Evolutionary conservation across 2,113 vertebrate genomes (phyloP), one percentile per base, ranked within the genome.

Genomic region (Chaetorhynchus papuensis): DNA sequence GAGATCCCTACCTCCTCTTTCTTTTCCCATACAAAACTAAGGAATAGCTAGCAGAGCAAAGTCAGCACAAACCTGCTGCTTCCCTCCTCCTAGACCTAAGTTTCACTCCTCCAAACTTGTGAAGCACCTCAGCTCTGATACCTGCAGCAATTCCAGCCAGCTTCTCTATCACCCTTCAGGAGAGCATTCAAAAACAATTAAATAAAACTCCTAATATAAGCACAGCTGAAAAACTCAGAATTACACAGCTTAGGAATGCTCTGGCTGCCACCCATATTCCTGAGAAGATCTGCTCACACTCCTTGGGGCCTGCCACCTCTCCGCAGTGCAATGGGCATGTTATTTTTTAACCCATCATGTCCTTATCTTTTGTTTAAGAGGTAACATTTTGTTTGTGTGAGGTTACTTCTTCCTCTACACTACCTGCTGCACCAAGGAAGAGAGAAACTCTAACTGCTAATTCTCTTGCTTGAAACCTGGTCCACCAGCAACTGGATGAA

Each of bases 271-370:
- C 15, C 7, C 17, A 9, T 22, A 26, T 13, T 70, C 50, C 64
- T 31, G 39, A 84, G 41, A 18, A 27, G 35, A 53, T 31, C 12
- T 68, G 22, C 17, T 90, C 49, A 69, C 3, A 3, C 16, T 59
- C 39, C 59, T 42, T 50, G 35, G 27, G 79, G 18, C 15, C 18
- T 4, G 1, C 4, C n/a, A 86, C 52, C 47, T 57, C 61, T 83
- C 39, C 4, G 1, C 2, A 3, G 7, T 11, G 37, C 45, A 82
- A 47, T 0, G 9, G 16, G 21, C 10, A 61, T 0, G 0, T 9
- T 23, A 23, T 1, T n/a, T 74, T 78, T 53, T 16, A 54, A 71
- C 13, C 10, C n/a, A 65, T 60, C 18, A 53, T 11, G n/a, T 31
- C 17, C 7, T 11, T 61, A 0, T 4, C 52, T 69, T 56, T 9